Evolutionary conservation across 2,113 vertebrate species (phyloP), one percentile per base, ranked within the genome.

Genomic region (Saccopteryx leptura): DNA sequence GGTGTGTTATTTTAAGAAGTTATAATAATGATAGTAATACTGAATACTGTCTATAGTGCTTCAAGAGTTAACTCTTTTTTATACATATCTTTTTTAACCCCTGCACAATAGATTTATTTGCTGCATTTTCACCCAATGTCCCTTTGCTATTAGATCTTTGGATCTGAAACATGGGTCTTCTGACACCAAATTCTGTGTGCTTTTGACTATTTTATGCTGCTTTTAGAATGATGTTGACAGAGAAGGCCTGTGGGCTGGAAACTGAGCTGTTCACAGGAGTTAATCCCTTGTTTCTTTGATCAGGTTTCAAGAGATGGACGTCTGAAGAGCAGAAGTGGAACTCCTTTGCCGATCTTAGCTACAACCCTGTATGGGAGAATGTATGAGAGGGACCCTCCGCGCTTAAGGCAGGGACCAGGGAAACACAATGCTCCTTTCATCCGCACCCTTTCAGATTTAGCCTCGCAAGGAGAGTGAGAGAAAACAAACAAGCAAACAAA

Each of bases 301-400:
- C 63, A 98, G 97, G 80, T 98, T 82, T 94, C 97, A 66, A 86
- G n/a, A 75, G 98, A 98, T 75, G 97, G 98, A 58, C 4, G 9
- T 39, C 93, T 98, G 74, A 23, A 61, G 71, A 98, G 93, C 96
- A 1, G 0, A 46, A 76, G 48, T 5, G 0, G 63, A 89, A 89
- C 33, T 2, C 92, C 97, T 28, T 79, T 98, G 83, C 90, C 98
- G 75, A 4, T 98, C 68, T 90, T 98, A 93, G 98, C 82, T 23
- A 81, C 95, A 81, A 97, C 96, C 0, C 95, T 98, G n/a, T 98
- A 97, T 56, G 97, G 97, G 75, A 98, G 97, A 52, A 96, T 97
- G 23, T 98, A 97, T 71, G 97, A 98, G 75, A 98, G 97, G 79
- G 97, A 98, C 52, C 89, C 93, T 96, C 66, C 24, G 5, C 9